Percentiles rank a stretch among this genome's conserved stretches.
Conservation (phyloP, 2,797 vertebrate genomes). For the Rhinatrema bivittatum region DNA sequence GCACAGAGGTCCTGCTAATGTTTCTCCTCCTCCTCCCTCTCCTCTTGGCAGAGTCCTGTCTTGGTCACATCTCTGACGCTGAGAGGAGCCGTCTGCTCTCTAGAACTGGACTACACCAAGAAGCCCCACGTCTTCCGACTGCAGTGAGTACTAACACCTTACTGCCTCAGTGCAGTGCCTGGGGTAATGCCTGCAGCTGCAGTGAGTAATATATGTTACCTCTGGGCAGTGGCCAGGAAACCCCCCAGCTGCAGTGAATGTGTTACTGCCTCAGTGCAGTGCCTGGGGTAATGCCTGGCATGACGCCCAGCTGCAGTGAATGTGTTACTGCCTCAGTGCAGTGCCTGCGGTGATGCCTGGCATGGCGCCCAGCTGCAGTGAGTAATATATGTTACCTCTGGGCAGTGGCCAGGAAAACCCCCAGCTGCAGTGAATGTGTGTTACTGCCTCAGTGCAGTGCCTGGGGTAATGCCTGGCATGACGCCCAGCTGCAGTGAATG, state of each 20-base stretch:
- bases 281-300: too few species aligned
- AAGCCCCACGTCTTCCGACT: constrained; percentile 77
- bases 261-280: too few species aligned
- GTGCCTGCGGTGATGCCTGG: neutral
- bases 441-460: neutral
- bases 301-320: too few species aligned
- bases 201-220: too few species aligned
- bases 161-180: rapidly evolving
- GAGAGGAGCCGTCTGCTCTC: constrained; percentile 61
- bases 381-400: neutral
- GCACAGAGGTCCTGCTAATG: rapidly evolving
- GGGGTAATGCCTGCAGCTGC: neutral
- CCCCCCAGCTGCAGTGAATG: too few species aligned
- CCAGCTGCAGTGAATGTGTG: neutral
- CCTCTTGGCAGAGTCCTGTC: constrained; percentile 73
- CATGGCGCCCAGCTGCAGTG: too few species aligned
- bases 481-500: too few species aligned
- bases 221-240: too few species aligned
- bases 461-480: neutral
- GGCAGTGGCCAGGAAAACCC: neutral
- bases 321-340: too few species aligned
- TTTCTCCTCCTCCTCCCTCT: constrained; percentile 7
- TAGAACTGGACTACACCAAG: constrained; percentile 70
- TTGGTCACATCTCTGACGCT: constrained; percentile 75
- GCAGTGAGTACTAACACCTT: constrained; percentile 37